Evolutionary conservation across 1,140 invertebrate species (phyloP).

Genomic region (Brachionus calyciflorus): DNA sequence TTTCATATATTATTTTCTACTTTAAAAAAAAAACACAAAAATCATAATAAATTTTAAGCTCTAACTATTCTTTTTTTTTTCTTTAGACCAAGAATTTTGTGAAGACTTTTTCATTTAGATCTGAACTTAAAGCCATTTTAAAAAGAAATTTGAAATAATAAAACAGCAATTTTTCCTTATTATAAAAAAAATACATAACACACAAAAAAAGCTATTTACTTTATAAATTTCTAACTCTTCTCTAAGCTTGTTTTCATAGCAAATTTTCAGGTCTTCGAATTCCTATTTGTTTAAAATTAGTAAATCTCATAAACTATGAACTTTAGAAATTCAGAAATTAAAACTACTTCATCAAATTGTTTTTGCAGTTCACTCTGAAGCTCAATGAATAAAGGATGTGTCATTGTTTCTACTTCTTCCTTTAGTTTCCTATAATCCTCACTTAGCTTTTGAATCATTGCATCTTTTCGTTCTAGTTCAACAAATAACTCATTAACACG

Average conservation of each 20-base stretch:
- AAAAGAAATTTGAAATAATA: neutral
- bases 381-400: neutral
- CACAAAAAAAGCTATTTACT: neutral
- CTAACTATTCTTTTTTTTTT: too few species aligned
- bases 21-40: too few species aligned
- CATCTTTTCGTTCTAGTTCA: neutral
- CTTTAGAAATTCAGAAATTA: neutral
- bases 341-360: neutral
- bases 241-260: constrained; percentile 32
- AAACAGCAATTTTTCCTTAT: neutral
- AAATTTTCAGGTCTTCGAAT: constrained; percentile 1
- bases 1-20: too few species aligned
- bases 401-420: constrained; percentile 24
- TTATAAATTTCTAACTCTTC: constrained; percentile 38
- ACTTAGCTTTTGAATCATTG: neutral
- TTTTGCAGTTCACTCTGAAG: constrained; percentile 26
- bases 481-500: neutral
- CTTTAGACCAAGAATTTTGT: too few species aligned
- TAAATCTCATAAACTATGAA: neutral
- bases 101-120: too few species aligned
- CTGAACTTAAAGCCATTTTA: too few species aligned
- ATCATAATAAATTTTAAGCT: too few species aligned
- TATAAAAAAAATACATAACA: neutral
- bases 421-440: neutral
- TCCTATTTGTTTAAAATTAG: neutral